Evolutionary conservation across 2,888 invertebrate genomes (phyloP).

Genomic region (Formica aserva): DNA sequence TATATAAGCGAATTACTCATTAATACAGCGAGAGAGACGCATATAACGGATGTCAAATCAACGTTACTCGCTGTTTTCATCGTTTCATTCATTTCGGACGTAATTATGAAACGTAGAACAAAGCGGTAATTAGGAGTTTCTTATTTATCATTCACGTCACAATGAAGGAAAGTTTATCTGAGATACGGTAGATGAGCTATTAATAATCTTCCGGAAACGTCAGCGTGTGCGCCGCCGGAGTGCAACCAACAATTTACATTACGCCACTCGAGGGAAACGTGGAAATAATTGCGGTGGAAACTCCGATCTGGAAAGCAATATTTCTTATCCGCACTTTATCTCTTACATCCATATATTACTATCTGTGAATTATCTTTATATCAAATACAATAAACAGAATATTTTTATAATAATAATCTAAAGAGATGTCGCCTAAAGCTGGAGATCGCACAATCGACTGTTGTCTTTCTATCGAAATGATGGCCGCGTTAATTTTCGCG

Average conservation of each 20-base stretch:
- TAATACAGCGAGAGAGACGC: not conserved
- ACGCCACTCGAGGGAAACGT: constrained; percentile 25
- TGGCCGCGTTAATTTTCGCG: constrained; percentile 21
- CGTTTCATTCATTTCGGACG: not conserved
- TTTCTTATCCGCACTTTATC: not conserved
- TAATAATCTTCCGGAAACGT: constrained; percentile 30
- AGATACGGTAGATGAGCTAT: constrained; percentile 31
- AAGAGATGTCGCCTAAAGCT: not conserved
- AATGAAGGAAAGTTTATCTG: constrained; percentile 29
- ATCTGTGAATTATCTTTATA: not conserved
- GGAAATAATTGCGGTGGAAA: constrained; percentile 36
- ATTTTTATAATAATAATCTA: not conserved
- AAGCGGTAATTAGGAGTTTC: constrained; percentile 27
- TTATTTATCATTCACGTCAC: constrained; percentile 32
- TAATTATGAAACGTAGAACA: constrained; percentile 19
- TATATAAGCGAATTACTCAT: not conserved
- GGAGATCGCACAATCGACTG: not conserved
- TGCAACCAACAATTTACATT: constrained; percentile 44
- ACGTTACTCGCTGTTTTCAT: not conserved
- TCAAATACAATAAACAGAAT: not conserved
- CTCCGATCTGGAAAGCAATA: constrained; percentile 6
- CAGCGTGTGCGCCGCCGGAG: not conserved
- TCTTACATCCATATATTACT: not conserved
- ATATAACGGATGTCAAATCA: not conserved
- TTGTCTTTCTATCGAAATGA: constrained; percentile 21